Percentiles rank a stretch among this genome's conserved stretches.
phyloP scores from a whole-genome alignment of 2,888 invertebrate species.

The Tetragonisca angustula region DNA sequence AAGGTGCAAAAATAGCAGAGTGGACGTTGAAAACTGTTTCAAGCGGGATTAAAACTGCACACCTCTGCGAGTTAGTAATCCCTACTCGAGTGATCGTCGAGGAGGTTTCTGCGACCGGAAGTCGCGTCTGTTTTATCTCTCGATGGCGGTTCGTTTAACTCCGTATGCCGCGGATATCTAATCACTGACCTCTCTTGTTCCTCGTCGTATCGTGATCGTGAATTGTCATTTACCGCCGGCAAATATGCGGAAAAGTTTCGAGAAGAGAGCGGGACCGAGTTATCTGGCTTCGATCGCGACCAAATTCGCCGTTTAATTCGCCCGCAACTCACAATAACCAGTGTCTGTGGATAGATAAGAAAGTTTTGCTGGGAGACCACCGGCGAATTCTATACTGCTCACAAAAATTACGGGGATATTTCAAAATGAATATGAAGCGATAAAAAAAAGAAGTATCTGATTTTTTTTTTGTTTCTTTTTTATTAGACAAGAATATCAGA shows the following conservation, averaged over 20 bases:
- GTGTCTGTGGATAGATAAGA: constrained; percentile 1
- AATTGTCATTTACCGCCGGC: too few species aligned
- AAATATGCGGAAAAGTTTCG: background rate
- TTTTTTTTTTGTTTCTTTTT: too few species aligned
- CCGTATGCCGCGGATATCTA: background rate
- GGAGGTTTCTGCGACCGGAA: background rate
- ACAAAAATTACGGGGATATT: background rate
- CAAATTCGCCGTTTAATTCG: constrained; percentile 22
- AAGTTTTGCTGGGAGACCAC: constrained; percentile 5
- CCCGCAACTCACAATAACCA: background rate
- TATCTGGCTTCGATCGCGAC: constrained; percentile 12
- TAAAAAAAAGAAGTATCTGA: too few species aligned
- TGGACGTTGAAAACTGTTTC: too few species aligned
- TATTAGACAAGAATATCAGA: too few species aligned
- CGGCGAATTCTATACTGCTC: background rate
- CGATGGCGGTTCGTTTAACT: background rate
- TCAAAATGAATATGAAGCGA: background rate
- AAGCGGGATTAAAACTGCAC: too few species aligned
- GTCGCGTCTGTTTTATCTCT: background rate
- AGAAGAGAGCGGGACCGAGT: background rate
- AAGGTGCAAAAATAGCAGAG: too few species aligned
- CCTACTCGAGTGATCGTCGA: too few species aligned
- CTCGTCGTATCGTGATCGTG: background rate
- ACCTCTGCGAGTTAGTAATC: too few species aligned
- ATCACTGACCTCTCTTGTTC: background rate